Base-by-base conservation (phyloP, 1,140 invertebrate species). In the Meloidogyne floridensis region DNA sequence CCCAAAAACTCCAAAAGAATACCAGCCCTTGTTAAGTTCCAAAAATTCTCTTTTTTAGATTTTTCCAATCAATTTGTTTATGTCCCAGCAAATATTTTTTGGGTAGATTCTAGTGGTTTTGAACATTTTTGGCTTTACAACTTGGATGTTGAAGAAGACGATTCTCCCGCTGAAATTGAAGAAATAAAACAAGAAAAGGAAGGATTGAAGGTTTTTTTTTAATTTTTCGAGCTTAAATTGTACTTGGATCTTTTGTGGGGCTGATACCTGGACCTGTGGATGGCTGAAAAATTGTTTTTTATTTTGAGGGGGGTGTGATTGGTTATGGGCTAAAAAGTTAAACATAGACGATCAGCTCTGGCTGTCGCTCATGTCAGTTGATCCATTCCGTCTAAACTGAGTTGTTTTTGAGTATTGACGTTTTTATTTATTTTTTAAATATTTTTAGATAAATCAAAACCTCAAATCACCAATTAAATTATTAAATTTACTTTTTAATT, bases 81-180 rank as follows among this genome's bases (percentile, higher is more conserved):
- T n/a, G 13, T 79, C 5, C 77, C 77, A 11, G 77, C 77, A 47
- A 79, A 79, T 71, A 72, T 79, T 13, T 79, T 79, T 18, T 79
- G 18, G 65, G 65, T 79, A 3, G 65, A 54, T 72, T 72, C 20
- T 47, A 79, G 77, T 72, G 54, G 65, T 51, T 69, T 79, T 20
- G 59, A 71, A 71, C 77, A 79, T 47, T 79, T 69, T 71, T 79
- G 77, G 77, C 77, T 79, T 69, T 79, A 79, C 51, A 79, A 72
- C 47, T 71, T 79, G 20, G 77, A 79, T 43, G 43, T 72, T 42
- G 77, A 71, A 43, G 77, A 79, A 69, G 77, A 79, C 11, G 77
- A 79, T 72, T 79, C 77, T 8, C 77, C 77, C 6, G 65, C 77
- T 72, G 77, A 79, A 71, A 79, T 79, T 71, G 65, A 79, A 18